Percentiles rank a stretch among this genome's conserved stretches.
These are phyloP conservation scores for Antedon mediterranea DNA, from an alignment of 53 echinoderm and acorn worm genomes.

Conservation along the genomic window DNA sequence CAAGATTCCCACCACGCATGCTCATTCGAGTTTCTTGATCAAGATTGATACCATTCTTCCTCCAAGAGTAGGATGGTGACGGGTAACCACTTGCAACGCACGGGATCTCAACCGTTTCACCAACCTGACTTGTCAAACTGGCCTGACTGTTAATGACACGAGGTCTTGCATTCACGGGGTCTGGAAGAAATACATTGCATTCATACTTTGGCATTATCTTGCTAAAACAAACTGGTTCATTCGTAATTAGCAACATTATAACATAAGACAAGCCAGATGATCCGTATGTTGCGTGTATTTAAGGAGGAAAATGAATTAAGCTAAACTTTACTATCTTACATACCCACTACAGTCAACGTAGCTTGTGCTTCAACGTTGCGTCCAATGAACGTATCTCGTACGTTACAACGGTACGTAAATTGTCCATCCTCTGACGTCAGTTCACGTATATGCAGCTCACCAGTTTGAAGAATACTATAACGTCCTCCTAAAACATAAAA, in stretches of 20 bases:
- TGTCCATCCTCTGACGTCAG: constrained; percentile 46
- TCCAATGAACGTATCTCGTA: constrained; percentile 47
- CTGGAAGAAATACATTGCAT: constrained; percentile 25
- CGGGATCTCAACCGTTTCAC: constrained; percentile 66
- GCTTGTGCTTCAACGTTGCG: background rate
- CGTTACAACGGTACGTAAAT: constrained; percentile 54
- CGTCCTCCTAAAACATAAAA: constrained; percentile 34
- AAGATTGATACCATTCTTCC: constrained; percentile 35
- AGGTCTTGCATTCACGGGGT: constrained; percentile 59
- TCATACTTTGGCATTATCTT: too few species aligned
- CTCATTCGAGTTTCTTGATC: constrained; percentile 15
- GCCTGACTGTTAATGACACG: constrained; percentile 50
- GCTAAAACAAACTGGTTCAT: too few species aligned
- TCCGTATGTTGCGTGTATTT: too few species aligned
- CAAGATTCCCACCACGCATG: constrained; percentile 76
- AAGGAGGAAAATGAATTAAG: too few species aligned
- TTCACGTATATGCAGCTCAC: constrained; percentile 89
- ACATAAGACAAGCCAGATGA: too few species aligned
- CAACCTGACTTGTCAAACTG: constrained; percentile 39
- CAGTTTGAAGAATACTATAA: constrained; percentile 72
- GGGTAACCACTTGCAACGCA: constrained; percentile 86
- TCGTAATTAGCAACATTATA: too few species aligned
- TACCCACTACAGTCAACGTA: background rate
- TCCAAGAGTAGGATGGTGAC: constrained; percentile 58
- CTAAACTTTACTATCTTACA: background rate